These are phyloP conservation scores for Archivesica marissinica DNA, from an alignment of 1,140 invertebrate species.

Conservation along the genomic window DNA sequence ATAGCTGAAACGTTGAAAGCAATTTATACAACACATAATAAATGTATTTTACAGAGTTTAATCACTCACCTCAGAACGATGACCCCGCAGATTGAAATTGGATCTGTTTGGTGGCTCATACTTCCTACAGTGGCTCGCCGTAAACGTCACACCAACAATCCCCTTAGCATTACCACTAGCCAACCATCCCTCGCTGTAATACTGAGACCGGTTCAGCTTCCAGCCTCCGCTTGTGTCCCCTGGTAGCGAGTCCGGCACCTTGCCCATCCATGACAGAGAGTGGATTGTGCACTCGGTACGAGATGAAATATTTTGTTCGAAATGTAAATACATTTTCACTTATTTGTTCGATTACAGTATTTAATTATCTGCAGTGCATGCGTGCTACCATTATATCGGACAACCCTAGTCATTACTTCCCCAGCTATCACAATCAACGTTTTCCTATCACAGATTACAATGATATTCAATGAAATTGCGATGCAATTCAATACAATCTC, in stretches of 20 bases:
- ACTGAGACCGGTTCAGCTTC: conserved; percentile 97
- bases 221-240: conserved; percentile 84
- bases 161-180: conserved; percentile 97
- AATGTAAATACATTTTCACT: conserved; percentile 86
- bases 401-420: too few relatives aligned
- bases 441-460: not conserved
- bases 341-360: not conserved
- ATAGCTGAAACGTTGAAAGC: too few relatives aligned
- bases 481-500: not conserved
- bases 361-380: not conserved
- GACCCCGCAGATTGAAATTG: conserved; percentile 98
- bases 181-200: conserved; percentile 99
- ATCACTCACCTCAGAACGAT: conserved; percentile 94
- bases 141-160: conserved; percentile 98
- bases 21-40: too few relatives aligned
- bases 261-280: conserved; percentile 98
- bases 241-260: conserved; percentile 97
- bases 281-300: conserved; percentile 97
- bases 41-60: too few relatives aligned
- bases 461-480: not conserved
- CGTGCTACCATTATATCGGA: too few relatives aligned
- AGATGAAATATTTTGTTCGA: conserved; percentile 95
- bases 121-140: conserved; percentile 91
- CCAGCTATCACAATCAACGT: not conserved
- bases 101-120: conserved; percentile 87